Evolutionary conservation across 2,888 invertebrate genomes (phyloP).

Genomic region (Galeopsomyia nigrocyanea): DNA sequence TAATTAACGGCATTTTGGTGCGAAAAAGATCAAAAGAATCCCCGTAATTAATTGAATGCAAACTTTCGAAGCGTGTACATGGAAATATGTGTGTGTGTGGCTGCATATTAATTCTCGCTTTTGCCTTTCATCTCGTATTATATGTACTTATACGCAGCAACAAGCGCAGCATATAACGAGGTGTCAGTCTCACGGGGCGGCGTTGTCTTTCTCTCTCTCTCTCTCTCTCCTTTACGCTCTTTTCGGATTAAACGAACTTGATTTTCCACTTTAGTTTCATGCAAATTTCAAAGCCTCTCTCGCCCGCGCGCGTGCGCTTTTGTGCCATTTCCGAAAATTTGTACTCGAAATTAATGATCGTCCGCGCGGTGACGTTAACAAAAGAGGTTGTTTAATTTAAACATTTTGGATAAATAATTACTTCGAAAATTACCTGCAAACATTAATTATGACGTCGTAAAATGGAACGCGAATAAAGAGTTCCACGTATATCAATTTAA

Average conservation of each 20-base stretch:
- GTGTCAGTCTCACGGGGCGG: slow-evolving; percentile 35
- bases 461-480: no score
- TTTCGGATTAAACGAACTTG: slow-evolving; percentile 40
- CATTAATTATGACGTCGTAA: no score
- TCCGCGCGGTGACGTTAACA: no score
- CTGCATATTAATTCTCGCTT: background rate
- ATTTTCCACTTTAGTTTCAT: slow-evolving; percentile 45
- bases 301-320: no score
- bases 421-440: no score
- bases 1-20: no score
- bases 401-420: no score
- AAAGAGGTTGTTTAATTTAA: no score
- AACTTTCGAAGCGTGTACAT: background rate
- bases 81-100: no score
- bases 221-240: background rate
- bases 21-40: no score
- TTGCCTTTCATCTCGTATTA: slow-evolving; percentile 3
- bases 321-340: slow-evolving; percentile 16
- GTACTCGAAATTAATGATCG: no score
- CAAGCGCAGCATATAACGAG: slow-evolving; percentile 26
- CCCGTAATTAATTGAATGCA: slow-evolving; percentile 1
- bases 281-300: slow-evolving; percentile 33
- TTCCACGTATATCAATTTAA: no score
- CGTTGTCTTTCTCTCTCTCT: slow-evolving; percentile 16
- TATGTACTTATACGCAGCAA: background rate